A percentile compares a stretch with the other conserved stretches of the same genome.
Conservation (phyloP, 2,113 vertebrate species). For the zebrafish (Danio rerio) region GRCz12tu NC_133176.1:10469001-10469500, state of each 20-base stretch:
- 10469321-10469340: too few relatives aligned
- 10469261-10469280: slow-evolving; percentile 72
- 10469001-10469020: slow-evolving; percentile 97
- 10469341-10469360: too few relatives aligned
- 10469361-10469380: too few relatives aligned
- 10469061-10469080: neutral
- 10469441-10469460: too few relatives aligned
- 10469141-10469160: slow-evolving; percentile 92
- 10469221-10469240: slow-evolving; percentile 94
- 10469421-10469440: too few relatives aligned
- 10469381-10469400: too few relatives aligned
- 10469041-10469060: slow-evolving; percentile 88
- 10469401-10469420: too few relatives aligned
- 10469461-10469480: too few relatives aligned
- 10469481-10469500: too few relatives aligned
- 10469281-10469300: neutral
- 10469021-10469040: slow-evolving; percentile 96
- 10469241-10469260: slow-evolving; percentile 93
- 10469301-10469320: too few relatives aligned
- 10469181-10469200: slow-evolving; percentile 97
- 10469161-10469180: slow-evolving; percentile 98
- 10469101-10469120: neutral
- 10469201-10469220: slow-evolving; percentile 97
- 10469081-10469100: neutral
- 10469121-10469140: slow-evolving; percentile 88